Conservation (phyloP, 1,140 invertebrate genomes). For the Amphibalanus amphitrite region DNA sequence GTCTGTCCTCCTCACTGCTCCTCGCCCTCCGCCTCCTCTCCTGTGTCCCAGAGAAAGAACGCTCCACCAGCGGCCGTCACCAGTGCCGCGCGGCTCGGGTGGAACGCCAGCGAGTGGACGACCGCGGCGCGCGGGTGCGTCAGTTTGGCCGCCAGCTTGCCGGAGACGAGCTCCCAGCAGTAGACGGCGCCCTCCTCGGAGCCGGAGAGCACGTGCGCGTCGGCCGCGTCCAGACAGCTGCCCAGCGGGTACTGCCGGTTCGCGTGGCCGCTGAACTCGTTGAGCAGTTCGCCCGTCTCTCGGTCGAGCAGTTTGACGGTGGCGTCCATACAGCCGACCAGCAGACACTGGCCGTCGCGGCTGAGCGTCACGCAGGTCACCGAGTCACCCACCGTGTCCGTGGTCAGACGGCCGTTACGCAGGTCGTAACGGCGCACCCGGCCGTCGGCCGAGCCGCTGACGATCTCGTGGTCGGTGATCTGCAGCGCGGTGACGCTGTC, state of each 20-base stretch:
- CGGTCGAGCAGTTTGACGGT: constrained; percentile 75
- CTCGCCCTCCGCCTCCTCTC: background rate
- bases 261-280: constrained; percentile 30
- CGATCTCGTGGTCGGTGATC: constrained; percentile 75
- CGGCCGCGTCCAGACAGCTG: constrained; percentile 59
- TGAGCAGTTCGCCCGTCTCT: constrained; percentile 59
- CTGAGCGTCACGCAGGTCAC: constrained; percentile 57
- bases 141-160: constrained; percentile 11
- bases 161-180: constrained; percentile 64
- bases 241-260: constrained; percentile 38
- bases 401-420: constrained; percentile 55
- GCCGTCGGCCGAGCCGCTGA: constrained; percentile 77
- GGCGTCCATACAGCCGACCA: constrained; percentile 64
- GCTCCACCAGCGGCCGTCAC: background rate
- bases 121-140: background rate
- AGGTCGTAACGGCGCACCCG: constrained; percentile 78
- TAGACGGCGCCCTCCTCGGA: constrained; percentile 68
- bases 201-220: constrained; percentile 68
- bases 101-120: background rate
- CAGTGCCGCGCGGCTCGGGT: background rate
- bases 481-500: constrained; percentile 76
- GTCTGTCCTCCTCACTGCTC: background rate
- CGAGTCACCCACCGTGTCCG: constrained; percentile 69
- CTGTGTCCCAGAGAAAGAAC: background rate
- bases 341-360: constrained; percentile 65